These are phyloP conservation scores for Proteles cristata DNA, from an alignment of 2,113 vertebrate species.

Conservation along the genomic window DNA sequence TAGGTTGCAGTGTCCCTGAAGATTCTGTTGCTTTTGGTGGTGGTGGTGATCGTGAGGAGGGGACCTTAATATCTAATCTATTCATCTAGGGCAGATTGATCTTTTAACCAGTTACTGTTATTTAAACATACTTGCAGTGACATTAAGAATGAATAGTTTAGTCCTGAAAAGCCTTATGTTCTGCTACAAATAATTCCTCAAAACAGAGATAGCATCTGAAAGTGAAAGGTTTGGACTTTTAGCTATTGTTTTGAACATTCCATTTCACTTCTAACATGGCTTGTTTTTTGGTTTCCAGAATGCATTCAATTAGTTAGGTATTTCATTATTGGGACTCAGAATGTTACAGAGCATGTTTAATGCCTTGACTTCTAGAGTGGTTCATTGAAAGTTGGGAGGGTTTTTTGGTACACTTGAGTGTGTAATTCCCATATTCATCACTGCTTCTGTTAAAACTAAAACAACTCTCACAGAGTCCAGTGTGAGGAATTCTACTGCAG, in stretches of 20 bases:
- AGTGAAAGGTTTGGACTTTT: neutral
- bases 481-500: neutral
- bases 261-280: neutral
- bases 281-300: neutral
- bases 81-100: neutral
- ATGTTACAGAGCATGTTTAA: neutral
- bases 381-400: neutral
- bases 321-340: neutral
- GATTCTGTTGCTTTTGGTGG: neutral
- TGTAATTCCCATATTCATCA: neutral
- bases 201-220: slow-evolving; percentile 11
- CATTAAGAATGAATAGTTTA: neutral
- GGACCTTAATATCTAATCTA: neutral
- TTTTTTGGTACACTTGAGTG: neutral
- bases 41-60: neutral
- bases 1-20: neutral
- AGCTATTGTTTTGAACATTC: neutral
- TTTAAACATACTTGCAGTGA: neutral
- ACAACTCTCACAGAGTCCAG: neutral
- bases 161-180: neutral
- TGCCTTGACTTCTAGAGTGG: neutral
- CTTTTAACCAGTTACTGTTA: neutral
- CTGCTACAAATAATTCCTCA: neutral
- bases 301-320: neutral
- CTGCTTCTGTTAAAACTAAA: slow-evolving; percentile 37